Evolutionary conservation across 1,140 invertebrate genomes (phyloP), one percentile per base, ranked within the genome.

Genomic region (Bactericera cockerelli): DNA sequence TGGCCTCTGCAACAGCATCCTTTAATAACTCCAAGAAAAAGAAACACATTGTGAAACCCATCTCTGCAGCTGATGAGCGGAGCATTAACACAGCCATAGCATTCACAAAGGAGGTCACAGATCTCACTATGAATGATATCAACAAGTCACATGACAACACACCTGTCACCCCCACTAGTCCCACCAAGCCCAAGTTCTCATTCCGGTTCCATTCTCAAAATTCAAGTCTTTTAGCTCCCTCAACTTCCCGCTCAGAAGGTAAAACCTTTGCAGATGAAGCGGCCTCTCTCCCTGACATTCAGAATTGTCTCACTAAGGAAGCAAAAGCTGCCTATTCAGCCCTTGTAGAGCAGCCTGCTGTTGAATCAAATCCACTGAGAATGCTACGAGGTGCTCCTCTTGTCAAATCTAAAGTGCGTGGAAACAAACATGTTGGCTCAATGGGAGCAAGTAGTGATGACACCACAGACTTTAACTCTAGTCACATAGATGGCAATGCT

Each of bases 31-130:
- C 71, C 38, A 67, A 72, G 22, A 82, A 83, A 63, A 89, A 87
- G 69, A 92, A 90, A 70, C 82, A 88, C 70, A 77, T 81, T 53
- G 86, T 98, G 55, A 96, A 96, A 71, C 89, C 86, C 13, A 94
- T 97, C 72, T 96, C 93, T 21, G 87, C 90, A 0, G 86, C 92
- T 60, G 93, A 97, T 71, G 81, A 93, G 68, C 87, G 85, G 69
- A 91, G 88, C n/a, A 75, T 98, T 26, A 91, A 97, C 65, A 86
- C 87, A 42, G 93, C 93, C 3, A 94, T 96, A 62, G 90, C 88
- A 26, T 79, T 95, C 72, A 92, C 92, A 22, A 93, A 93, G 74
- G 91, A 96, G 72, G 78, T 96, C 58, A 92, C 88, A 26, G 82
- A 81, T 55, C 83, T 82, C 67, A 91, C 88, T 2, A 91, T 94